Conservation (phyloP, 2,888 invertebrate species). For the Antitype chi region DNA sequence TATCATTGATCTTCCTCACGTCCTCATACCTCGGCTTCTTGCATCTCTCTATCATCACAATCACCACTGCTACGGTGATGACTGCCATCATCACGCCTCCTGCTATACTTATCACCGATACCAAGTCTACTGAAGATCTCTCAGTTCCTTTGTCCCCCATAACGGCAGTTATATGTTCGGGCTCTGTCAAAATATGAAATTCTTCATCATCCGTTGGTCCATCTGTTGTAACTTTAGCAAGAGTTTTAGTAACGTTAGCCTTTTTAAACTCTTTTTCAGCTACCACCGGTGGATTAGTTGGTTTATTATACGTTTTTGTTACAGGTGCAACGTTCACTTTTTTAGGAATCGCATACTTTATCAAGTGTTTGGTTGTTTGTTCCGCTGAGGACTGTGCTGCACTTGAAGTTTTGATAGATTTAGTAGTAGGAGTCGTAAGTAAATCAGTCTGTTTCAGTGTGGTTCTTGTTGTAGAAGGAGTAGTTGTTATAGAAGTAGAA, state of each 20-base stretch:
- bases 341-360: conserved; percentile 58
- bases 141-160: conserved; percentile 86
- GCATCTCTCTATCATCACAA: conserved; percentile 88
- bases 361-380: conserved; percentile 64
- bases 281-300: conserved; percentile 54
- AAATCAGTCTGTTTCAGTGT: conserved; percentile 57
- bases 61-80: conserved; percentile 87
- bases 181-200: conserved; percentile 90
- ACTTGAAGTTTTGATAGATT: conserved; percentile 49
- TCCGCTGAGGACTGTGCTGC: conserved; percentile 55
- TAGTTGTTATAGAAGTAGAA: conserved; percentile 79
- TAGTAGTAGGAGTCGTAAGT: conserved; percentile 59
- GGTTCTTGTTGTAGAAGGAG: conserved; percentile 71
- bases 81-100: conserved; percentile 89
- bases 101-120: conserved; percentile 89
- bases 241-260: conserved; percentile 71
- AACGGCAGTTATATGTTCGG: conserved; percentile 89
- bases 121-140: conserved; percentile 83
- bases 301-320: conserved; percentile 53
- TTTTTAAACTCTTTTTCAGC: conserved; percentile 64
- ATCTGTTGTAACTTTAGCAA: conserved; percentile 77
- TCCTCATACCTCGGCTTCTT: conserved; percentile 84
- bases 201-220: conserved; percentile 84
- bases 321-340: conserved; percentile 58
- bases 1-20: conserved; percentile 85